Evolutionary conservation across 2,113 vertebrate species (phyloP).

Genomic region (Pleuronectes platessa): DNA sequence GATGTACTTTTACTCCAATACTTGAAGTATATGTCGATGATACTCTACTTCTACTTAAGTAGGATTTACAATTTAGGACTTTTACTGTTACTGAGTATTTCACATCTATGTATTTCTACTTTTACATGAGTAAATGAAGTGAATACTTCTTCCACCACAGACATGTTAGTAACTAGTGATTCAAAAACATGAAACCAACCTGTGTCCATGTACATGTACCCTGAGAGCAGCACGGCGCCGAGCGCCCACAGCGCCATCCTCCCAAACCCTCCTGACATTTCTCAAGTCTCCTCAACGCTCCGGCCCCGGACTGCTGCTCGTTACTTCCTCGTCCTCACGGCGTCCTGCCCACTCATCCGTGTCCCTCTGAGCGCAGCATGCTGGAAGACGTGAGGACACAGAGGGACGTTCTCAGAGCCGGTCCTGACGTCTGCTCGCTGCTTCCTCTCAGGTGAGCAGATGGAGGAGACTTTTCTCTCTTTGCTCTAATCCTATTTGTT

Average conservation of each 20-base stretch:
- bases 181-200: conserved; percentile 72
- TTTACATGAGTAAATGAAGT: not conserved
- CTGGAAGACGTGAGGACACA: not conserved
- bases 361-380: not conserved
- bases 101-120: not conserved
- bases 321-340: conserved; percentile 16
- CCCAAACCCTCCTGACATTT: conserved; percentile 70
- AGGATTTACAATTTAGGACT: not conserved
- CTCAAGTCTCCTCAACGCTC: not conserved
- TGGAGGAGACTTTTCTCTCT: conserved; percentile 80
- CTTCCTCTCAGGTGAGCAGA: conserved; percentile 86
- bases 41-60: not conserved
- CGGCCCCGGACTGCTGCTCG: not conserved
- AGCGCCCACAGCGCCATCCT: conserved; percentile 80
- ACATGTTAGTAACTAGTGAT: not conserved
- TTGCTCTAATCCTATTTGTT: conserved; percentile 90
- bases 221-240: conserved; percentile 75
- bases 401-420: not conserved
- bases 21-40: not conserved
- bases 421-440: conserved; percentile 33
- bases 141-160: not conserved
- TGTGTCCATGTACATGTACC: conserved; percentile 69
- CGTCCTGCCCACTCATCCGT: not conserved
- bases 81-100: not conserved
- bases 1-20: too few relatives aligned